Evolutionary conservation across 2,113 vertebrate species (phyloP).

Genomic region (Jacana jacana): DNA sequence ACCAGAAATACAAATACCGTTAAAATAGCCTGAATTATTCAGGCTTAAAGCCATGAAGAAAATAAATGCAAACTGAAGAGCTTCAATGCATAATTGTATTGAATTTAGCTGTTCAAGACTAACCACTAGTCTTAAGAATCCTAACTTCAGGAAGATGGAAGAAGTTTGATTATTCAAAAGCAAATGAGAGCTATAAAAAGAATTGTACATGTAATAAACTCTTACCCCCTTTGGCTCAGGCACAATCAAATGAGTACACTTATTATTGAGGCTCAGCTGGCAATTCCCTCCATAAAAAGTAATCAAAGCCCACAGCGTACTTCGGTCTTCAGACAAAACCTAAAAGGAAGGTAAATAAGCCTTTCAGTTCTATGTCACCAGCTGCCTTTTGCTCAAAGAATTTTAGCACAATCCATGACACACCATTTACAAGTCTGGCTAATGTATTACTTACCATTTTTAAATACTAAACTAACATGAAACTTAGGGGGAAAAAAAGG

Average conservation of each 20-base stretch:
- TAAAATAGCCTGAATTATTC: neutral
- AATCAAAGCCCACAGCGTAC: slow-evolving; percentile 90
- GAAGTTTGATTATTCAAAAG: neutral
- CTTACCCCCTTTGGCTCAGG: slow-evolving; percentile 96
- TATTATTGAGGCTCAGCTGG: slow-evolving; percentile 92
- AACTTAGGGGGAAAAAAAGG: neutral
- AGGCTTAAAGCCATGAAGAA: neutral
- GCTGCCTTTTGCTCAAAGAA: neutral
- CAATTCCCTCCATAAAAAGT: slow-evolving; percentile 96
- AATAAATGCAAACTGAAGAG: neutral
- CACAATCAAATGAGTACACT: slow-evolving; percentile 93
- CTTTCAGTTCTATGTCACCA: neutral
- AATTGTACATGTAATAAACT: neutral
- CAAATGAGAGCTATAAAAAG: neutral
- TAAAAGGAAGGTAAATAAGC: slow-evolving; percentile 32
- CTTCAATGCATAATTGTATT: neutral
- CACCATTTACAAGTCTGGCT: neutral
- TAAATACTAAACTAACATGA: neutral
- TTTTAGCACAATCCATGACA: neutral
- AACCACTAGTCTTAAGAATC: neutral
- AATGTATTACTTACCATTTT: neutral
- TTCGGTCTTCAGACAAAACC: slow-evolving; percentile 90
- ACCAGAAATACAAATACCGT: neutral
- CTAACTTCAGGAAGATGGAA: neutral
- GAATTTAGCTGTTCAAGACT: neutral